Evolutionary conservation across 2,888 invertebrate genomes (phyloP), one percentile per base, ranked within the genome.

Genomic region (Megamerina dolium): DNA sequence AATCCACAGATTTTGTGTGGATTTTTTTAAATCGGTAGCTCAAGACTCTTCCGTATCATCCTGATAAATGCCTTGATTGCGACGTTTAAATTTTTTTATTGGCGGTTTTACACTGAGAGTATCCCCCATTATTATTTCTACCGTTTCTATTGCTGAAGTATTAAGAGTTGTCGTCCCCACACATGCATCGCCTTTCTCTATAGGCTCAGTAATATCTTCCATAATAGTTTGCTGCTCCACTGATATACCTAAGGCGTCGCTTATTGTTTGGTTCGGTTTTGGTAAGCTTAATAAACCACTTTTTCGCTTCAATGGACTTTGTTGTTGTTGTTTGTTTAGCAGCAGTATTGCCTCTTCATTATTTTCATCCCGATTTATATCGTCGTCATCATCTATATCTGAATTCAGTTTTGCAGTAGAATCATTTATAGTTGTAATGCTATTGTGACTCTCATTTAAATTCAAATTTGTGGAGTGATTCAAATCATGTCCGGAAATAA

Each of bases 401-500:
- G 23, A 23, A 23, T 23, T 23, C 38, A 1, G 23, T 14, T 27
- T 40, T 9, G 26, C 35, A 8, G 33, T 17, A 13, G 51, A 51
- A 21, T 35, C 30, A 3, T 40, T 38, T 19, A 55, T 55, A 1
- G 54, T 53, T 44, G 57, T 54, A 4, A 53, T 41, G 13, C 53
- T 56, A 1, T 53, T 52, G 13, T 53, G 48, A 20, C 37, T 46
- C 19, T n/a, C 49, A 44, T 19, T 51, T 37, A 29, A 42, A 36
- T 31, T 49, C 50, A 3, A 42, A 31, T 31, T n/a, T 41, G 48
- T 56, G 3, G 63, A 61, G 45, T 58, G 55, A 23, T 60, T 68
- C 14, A 72, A 43, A 30, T 61, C 66, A 47, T 75, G 68, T 1
- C 79, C 77, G 17, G 66, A 67, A 44, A 77, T 66, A 12, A 77